Evolutionary conservation across 2,797 vertebrate genomes (phyloP), one percentile per base, ranked within the genome.

Genomic region (Microchirus variegatus): DNA sequence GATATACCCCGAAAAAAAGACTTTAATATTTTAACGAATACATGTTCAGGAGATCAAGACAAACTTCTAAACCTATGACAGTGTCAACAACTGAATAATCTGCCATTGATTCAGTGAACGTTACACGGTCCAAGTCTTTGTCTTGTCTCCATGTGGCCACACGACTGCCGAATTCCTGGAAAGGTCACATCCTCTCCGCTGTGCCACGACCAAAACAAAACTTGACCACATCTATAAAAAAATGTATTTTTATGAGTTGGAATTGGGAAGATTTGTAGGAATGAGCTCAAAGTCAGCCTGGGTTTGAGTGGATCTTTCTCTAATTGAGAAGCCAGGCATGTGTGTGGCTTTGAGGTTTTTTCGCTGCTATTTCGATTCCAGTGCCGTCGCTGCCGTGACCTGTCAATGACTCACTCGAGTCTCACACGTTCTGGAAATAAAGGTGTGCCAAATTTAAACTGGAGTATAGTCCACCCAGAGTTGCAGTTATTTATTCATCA

Each of bases 281-380:
- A 87, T 88, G 86, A 84, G 80, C 76, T 84, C 82, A 74, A 80
- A 84, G 81, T 80, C 71, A 69, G 80, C 80, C 74, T 49, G 80
- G 67, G 64, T 80, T 79, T 77, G 74, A 85, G 75, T 62, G 77
- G 81, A 88, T 83, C 68, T 48, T 69, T 87, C 78, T 90, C 70
- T 90, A 86, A 93, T 88, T 85, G 89, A 90, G 78, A 91, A 88
- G 86, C 86, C 90, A 93, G 90, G 84, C 89, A 56, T 91, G 80
- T 75, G 84, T 90, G 89, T 90, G 87, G 78, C 69, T 89, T 91
- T 85, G 87, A 70, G 87, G 67, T 84, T 91, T 58, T 58, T 87
- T 81, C 22, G 70, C 71, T 89, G 83, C 78, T 75, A 78, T 90
- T 90, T 88, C 63, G 73, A 83, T 73, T 87, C 77, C 55, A 62